A percentile compares a stretch with the other conserved stretches of the same genome.
Conservation (phyloP, 1,140 invertebrate species). For the Eriosoma lanigerum region DNA sequence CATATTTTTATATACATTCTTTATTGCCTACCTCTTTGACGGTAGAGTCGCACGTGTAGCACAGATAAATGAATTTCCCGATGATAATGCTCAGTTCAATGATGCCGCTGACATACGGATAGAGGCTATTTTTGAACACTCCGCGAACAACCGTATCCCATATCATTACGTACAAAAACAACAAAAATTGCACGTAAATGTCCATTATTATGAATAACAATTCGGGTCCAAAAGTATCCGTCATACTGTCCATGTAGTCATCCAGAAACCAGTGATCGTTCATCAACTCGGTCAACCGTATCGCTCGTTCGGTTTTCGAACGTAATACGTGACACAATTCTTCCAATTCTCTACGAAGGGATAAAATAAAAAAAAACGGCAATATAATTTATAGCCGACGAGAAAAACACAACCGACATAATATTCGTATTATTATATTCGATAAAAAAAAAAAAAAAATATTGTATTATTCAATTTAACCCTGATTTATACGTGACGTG, state of each 20-base stretch:
- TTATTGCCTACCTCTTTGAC: slow-evolving; percentile 49
- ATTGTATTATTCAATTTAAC: too few species aligned
- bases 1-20: too few species aligned
- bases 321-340: background rate
- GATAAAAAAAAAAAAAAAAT: too few species aligned
- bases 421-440: too few species aligned
- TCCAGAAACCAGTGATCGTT: slow-evolving; percentile 49
- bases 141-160: slow-evolving; percentile 39
- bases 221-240: slow-evolving; percentile 29
- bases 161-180: slow-evolving; percentile 45
- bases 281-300: slow-evolving; percentile 30
- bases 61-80: slow-evolving; percentile 42
- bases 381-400: background rate
- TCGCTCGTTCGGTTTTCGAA: slow-evolving; percentile 29
- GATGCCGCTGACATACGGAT: slow-evolving; percentile 14
- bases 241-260: slow-evolving; percentile 33
- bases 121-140: slow-evolving; percentile 17
- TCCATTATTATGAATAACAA: slow-evolving; percentile 49
- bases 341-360: background rate
- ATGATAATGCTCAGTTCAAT: slow-evolving; percentile 34
- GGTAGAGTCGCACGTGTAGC: slow-evolving; percentile 41
- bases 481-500: too few species aligned
- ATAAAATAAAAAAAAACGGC: background rate
- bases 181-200: slow-evolving; percentile 48
- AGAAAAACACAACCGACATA: too few species aligned